phyloP scores from a whole-genome alignment of 2,888 invertebrate species.

The Hartigia nigra region DNA sequence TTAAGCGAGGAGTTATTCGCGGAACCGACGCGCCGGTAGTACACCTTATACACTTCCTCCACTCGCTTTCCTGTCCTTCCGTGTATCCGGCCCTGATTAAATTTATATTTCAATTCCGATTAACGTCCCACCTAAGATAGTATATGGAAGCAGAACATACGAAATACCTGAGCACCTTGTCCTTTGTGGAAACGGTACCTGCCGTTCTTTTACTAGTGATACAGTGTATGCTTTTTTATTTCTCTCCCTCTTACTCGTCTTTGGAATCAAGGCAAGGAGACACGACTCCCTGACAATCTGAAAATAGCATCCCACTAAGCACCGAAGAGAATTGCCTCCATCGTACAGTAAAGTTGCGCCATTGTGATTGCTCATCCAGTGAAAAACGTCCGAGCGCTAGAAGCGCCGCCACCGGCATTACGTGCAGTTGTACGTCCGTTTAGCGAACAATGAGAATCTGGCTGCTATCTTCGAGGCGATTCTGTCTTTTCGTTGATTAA shows the following conservation, averaged over 20 bases:
- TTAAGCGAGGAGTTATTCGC: constrained; percentile 4
- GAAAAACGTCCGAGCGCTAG: neutral
- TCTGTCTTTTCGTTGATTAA: neutral
- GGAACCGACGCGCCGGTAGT: constrained; percentile 23
- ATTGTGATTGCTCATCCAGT: neutral
- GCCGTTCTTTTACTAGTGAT: neutral
- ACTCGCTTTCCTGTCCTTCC: neutral
- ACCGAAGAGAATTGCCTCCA: neutral
- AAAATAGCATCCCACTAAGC: neutral
- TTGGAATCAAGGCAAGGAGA: neutral
- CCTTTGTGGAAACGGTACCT: neutral
- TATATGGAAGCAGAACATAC: neutral
- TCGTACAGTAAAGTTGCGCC: neutral
- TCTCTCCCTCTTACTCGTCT: neutral
- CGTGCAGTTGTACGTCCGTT: neutral
- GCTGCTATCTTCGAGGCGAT: neutral
- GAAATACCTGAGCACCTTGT: neutral
- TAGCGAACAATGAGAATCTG: neutral
- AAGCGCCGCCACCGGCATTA: neutral
- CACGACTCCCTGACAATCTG: neutral
- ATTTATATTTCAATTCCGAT: constrained; percentile 49
- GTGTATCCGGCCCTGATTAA: constrained; percentile 40
- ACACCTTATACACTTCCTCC: constrained; percentile 4
- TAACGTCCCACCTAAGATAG: neutral
- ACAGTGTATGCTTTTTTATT: neutral